Evolutionary conservation across 30 jellyfish, hydroid and myxozoan genomes (phyloP).

Genomic region (Nemopilema nomurai): DNA sequence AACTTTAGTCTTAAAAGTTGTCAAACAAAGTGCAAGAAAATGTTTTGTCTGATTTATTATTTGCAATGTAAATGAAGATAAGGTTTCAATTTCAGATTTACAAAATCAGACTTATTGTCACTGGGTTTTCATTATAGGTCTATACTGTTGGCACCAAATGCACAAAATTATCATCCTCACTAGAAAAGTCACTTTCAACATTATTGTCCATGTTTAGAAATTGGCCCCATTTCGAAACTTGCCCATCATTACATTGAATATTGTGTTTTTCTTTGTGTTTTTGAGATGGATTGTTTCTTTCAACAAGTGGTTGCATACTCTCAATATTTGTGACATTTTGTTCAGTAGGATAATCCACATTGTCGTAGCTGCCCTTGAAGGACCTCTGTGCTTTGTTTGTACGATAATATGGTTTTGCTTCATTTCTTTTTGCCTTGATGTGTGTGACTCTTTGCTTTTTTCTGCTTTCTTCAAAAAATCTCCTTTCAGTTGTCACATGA

Average conservation of each 20-base stretch:
- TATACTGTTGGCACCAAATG: background rate
- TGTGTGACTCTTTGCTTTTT: background rate
- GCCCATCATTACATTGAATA: background rate
- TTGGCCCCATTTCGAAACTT: background rate
- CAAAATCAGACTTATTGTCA: too few relatives aligned
- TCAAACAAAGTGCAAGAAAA: too few relatives aligned
- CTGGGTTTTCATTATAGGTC: too few relatives aligned
- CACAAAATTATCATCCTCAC: background rate
- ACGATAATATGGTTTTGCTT: background rate
- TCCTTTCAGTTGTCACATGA: constrained; percentile 8
- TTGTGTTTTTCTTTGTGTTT: background rate
- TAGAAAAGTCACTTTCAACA: background rate
- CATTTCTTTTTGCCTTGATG: background rate
- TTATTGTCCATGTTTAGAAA: background rate
- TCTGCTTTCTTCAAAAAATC: background rate
- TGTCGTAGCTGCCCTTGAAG: background rate
- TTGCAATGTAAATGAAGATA: too few relatives aligned
- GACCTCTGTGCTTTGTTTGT: background rate
- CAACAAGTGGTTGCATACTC: background rate
- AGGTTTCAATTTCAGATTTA: too few relatives aligned
- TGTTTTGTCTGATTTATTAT: too few relatives aligned
- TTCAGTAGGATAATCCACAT: background rate
- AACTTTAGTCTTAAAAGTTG: too few relatives aligned
- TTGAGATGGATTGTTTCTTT: background rate
- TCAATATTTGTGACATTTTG: background rate